Evolutionary conservation across 2,113 vertebrate species (phyloP).

Genomic region (Mastomys natalensis): DNA sequence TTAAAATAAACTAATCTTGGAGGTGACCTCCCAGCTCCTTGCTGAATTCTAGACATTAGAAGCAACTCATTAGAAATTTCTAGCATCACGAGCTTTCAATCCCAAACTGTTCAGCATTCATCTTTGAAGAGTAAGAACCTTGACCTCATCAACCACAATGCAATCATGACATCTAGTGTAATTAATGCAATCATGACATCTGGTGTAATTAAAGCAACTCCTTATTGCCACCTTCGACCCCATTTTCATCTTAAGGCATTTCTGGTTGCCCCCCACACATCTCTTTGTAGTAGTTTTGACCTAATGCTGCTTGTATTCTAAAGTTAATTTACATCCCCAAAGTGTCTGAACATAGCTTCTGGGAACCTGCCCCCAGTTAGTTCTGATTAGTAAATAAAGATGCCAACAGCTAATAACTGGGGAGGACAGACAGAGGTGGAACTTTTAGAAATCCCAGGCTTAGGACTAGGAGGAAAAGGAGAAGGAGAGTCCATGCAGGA

Average conservation of each 20-base stretch:
- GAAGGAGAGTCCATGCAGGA: too few relatives aligned
- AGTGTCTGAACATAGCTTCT: too few relatives aligned
- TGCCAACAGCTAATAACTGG: too few relatives aligned
- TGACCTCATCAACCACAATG: background rate
- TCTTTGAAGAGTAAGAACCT: background rate
- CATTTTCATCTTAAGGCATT: background rate
- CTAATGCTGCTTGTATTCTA: too few relatives aligned
- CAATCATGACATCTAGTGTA: background rate
- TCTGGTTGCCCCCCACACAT: background rate
- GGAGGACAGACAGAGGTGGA: too few relatives aligned
- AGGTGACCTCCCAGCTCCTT: background rate
- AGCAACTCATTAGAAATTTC: constrained; percentile 16
- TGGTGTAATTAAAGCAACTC: background rate
- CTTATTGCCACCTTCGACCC: background rate
- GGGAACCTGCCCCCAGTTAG: too few relatives aligned
- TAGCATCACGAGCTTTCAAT: background rate
- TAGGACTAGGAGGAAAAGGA: too few relatives aligned
- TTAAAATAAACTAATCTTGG: background rate
- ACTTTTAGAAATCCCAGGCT: too few relatives aligned
- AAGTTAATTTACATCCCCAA: too few relatives aligned
- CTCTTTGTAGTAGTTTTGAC: too few relatives aligned
- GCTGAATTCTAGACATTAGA: background rate
- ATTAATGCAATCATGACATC: background rate
- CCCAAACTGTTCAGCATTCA: background rate
- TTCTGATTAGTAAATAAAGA: too few relatives aligned